A percentile compares a stretch with the other conserved stretches of the same genome.
phyloP scores from a whole-genome alignment of 2,888 invertebrate genomes.

The Cephus sareptanus region DNA sequence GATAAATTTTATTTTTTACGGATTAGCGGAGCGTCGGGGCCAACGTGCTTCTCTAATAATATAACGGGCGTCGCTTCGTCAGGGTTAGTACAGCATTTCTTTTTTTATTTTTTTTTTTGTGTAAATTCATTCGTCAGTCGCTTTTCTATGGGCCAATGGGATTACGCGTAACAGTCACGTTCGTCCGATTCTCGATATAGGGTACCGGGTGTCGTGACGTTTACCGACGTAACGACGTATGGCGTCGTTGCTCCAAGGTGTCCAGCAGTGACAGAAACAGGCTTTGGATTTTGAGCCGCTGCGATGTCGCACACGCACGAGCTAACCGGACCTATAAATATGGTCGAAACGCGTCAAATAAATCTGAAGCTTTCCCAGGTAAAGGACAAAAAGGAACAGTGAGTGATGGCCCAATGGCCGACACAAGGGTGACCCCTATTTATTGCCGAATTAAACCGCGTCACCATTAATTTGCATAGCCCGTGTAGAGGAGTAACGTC shows the following conservation, averaged over 20 bases:
- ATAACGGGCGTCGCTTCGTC: no score
- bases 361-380: slow-evolving; percentile 65
- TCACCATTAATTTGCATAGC: slow-evolving; percentile 65
- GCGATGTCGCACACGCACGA: slow-evolving; percentile 43
- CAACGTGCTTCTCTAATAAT: slow-evolving; percentile 32
- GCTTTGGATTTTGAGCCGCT: slow-evolving; percentile 8
- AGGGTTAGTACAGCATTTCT: no score
- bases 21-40: slow-evolving; percentile 29
- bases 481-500: slow-evolving; percentile 24
- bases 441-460: slow-evolving; percentile 67
- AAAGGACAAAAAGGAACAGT: slow-evolving; percentile 53
- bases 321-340: slow-evolving; percentile 65
- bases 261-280: no score
- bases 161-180: no score
- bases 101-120: no score
- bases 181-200: no score
- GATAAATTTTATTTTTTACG: slow-evolving; percentile 61
- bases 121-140: no score
- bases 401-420: slow-evolving; percentile 61
- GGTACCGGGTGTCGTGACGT: no score
- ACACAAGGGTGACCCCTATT: slow-evolving; percentile 63
- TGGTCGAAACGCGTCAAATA: slow-evolving; percentile 64
- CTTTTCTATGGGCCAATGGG: no score
- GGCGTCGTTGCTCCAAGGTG: no score
- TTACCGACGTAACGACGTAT: no score